Evolutionary conservation across 2,888 invertebrate genomes (phyloP), one percentile per base, ranked within the genome.

Genomic region (Dicycla oo): DNA sequence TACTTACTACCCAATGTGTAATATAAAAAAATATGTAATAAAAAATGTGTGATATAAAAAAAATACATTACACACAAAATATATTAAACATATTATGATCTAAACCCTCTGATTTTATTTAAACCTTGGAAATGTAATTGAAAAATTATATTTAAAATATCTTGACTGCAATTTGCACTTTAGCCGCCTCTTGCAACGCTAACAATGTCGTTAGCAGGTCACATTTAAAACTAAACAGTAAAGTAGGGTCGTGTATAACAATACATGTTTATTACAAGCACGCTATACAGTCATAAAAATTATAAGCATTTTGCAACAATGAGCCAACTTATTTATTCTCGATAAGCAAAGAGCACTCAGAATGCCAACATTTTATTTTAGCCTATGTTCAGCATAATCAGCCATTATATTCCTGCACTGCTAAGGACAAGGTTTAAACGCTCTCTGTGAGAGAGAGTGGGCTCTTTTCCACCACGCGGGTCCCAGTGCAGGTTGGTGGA

Each of bases 201-300:
- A 26, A 62, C 73, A 78, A 54, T 78, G 73, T 63, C 13, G 30
- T 51, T 73, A 45, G 10, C 43, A 78, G 57, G 61, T 64, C 60
- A 65, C 30, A 34, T 68, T 51, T 49, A 56, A 67, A 61, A 69
- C 62, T 57, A 53, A 66, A 45, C 45, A 43, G 34, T 65, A 61
- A 66, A 74, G 34, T 79, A 5, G 15, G 56, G 53, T 45, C 26
- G 15, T 65, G 38, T 73, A 58, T 54, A 77, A 78, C 43, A 62
- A 62, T 63, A 57, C 18, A 65, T 13, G 56, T 75, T 60, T 51
- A 70, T 78, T 56, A 61, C 10, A 53, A 62, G 38, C 81, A 83
- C 69, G 81, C 78, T 57, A 83, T 67, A 56, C 56, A 34, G 51
- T 73, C 75, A 71, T 81, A 75, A 81, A 81, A 75, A 71, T 71